phyloP scores from a whole-genome alignment of 2,797 vertebrate genomes.

The Artibeus jamaicensis region DNA sequence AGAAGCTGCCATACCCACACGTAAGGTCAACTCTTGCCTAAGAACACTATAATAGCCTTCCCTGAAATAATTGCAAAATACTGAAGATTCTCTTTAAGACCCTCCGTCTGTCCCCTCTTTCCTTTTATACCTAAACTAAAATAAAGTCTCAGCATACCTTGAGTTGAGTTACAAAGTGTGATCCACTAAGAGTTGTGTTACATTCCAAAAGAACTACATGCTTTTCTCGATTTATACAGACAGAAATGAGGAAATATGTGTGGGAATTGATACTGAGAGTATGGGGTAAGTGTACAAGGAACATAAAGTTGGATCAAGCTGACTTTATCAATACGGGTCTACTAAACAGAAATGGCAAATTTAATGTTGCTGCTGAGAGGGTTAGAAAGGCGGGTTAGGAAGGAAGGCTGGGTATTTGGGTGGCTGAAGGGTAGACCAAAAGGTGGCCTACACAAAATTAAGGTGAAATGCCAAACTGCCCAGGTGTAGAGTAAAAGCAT shows the following conservation, averaged over 20 bases:
- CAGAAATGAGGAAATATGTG: background rate
- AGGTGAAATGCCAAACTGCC: background rate
- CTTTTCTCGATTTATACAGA: background rate
- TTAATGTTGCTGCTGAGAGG: background rate
- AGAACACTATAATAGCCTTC: background rate
- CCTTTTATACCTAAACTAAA: background rate
- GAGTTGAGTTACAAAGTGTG: background rate
- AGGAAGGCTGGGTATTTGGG: background rate
- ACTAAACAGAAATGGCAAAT: background rate
- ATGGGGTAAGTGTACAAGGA: background rate
- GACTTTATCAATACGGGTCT: background rate
- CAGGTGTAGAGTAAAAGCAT: background rate
- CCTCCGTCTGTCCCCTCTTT: background rate
- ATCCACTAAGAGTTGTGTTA: background rate
- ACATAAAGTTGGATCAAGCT: background rate
- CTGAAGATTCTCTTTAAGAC: background rate
- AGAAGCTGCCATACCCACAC: background rate
- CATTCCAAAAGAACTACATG: background rate
- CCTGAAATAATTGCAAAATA: background rate
- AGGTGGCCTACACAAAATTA: background rate
- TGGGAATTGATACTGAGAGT: background rate
- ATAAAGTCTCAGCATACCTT: background rate
- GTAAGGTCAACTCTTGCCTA: background rate
- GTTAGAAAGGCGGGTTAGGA: background rate
- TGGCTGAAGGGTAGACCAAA: background rate